These are phyloP conservation scores for Leptogaster cylindrica DNA, from an alignment of 2,888 invertebrate species.

Conservation along the genomic window DNA sequence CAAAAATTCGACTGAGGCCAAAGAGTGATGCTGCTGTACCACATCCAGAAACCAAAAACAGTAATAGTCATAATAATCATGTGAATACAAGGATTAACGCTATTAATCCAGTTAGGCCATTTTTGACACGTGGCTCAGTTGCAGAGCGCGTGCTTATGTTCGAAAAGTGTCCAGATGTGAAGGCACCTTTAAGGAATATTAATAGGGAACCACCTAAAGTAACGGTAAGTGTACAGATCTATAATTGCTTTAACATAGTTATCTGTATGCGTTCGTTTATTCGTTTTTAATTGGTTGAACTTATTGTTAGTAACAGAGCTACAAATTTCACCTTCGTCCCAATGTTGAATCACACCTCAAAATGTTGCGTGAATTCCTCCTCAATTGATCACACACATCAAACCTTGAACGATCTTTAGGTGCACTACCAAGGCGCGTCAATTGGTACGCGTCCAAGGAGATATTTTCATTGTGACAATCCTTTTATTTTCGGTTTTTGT, in stretches of 20 bases:
- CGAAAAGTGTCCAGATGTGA: constrained; percentile 84
- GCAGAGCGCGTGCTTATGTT: constrained; percentile 90
- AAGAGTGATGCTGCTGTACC: constrained; percentile 63
- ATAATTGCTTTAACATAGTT: background rate
- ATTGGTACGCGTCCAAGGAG: constrained; percentile 24
- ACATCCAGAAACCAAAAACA: constrained; percentile 65
- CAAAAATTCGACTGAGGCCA: constrained; percentile 62
- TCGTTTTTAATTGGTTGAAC: background rate
- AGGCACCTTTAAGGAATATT: constrained; percentile 56
- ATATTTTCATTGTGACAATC: constrained; percentile 11
- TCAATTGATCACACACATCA: background rate
- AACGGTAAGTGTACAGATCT: constrained; percentile 66
- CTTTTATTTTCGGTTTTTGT: constrained; percentile 8
- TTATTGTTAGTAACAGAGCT: too few species aligned
- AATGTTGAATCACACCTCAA: constrained; percentile 18
- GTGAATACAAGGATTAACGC: constrained; percentile 59
- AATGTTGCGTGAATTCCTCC: background rate
- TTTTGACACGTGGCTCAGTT: constrained; percentile 87
- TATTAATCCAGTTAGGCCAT: constrained; percentile 78
- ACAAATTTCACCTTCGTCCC: too few species aligned
- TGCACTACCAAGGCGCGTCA: constrained; percentile 5
- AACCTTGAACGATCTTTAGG: constrained; percentile 17
- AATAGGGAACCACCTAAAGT: constrained; percentile 56
- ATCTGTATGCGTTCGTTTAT: too few species aligned
- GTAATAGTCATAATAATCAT: constrained; percentile 58